These are phyloP conservation scores for Onychomys torridus DNA, from an alignment of 2,797 vertebrate species.

Conservation along the genomic window DNA sequence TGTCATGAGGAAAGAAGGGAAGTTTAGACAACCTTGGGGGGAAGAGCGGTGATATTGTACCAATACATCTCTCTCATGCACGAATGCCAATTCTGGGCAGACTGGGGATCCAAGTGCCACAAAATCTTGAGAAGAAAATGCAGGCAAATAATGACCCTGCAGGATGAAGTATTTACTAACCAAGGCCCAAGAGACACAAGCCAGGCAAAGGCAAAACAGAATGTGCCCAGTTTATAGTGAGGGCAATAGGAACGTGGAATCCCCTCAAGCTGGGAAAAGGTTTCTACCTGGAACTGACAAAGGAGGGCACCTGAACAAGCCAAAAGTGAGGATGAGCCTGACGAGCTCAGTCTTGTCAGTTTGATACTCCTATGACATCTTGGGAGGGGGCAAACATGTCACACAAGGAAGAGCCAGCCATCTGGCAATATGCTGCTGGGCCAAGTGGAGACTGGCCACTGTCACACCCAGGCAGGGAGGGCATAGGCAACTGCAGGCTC, in stretches of 20 bases:
- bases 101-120: background rate
- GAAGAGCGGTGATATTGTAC: background rate
- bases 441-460: background rate
- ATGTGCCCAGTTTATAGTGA: background rate
- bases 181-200: background rate
- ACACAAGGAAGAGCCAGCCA: background rate
- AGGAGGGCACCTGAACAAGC: background rate
- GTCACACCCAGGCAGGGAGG: background rate
- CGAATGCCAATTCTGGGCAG: background rate
- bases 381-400: background rate
- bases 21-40: background rate
- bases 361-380: background rate
- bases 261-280: background rate
- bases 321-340: background rate
- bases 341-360: background rate
- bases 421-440: background rate
- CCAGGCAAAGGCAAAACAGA: background rate
- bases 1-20: background rate
- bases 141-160: background rate
- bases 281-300: background rate
- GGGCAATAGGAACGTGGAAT: background rate
- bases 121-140: background rate
- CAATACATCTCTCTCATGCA: background rate
- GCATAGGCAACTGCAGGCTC: background rate
- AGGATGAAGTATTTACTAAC: background rate